Evolutionary conservation across 2,797 vertebrate genomes (phyloP).

Genomic region (Leuciscus waleckii): DNA sequence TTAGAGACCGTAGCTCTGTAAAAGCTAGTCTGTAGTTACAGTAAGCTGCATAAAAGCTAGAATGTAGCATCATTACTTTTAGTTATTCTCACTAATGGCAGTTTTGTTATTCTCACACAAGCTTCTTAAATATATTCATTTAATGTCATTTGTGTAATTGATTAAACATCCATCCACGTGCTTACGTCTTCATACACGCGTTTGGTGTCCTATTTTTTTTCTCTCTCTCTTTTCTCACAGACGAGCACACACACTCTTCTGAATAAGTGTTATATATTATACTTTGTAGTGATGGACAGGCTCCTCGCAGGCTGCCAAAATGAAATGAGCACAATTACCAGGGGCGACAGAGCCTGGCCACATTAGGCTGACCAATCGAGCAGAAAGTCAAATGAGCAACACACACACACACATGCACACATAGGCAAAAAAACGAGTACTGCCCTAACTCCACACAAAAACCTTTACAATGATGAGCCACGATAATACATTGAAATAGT

Average conservation of each 20-base stretch:
- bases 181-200: slow-evolving; percentile 15
- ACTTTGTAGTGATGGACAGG: slow-evolving; percentile 58
- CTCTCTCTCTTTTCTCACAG: background rate
- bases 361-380: slow-evolving; percentile 63
- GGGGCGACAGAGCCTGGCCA: slow-evolving; percentile 57
- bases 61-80: background rate
- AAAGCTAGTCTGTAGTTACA: slow-evolving; percentile 19
- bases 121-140: slow-evolving; percentile 6
- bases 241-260: slow-evolving; percentile 26
- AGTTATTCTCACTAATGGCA: background rate
- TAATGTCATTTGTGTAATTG: background rate
- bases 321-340: slow-evolving; percentile 64
- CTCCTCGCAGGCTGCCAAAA: slow-evolving; percentile 59
- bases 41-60: background rate
- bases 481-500: slow-evolving; percentile 22
- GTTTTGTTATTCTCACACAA: background rate
- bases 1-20: background rate
- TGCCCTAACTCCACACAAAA: slow-evolving; percentile 40
- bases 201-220: background rate
- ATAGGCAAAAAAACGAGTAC: slow-evolving; percentile 24
- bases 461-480: slow-evolving; percentile 21
- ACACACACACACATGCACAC: slow-evolving; percentile 32
- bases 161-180: background rate
- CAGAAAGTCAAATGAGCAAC: slow-evolving; percentile 58
- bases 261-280: slow-evolving; percentile 48